Evolutionary conservation across 2,113 vertebrate species (phyloP).

Genomic region (Poeciliopsis occidentalis): DNA sequence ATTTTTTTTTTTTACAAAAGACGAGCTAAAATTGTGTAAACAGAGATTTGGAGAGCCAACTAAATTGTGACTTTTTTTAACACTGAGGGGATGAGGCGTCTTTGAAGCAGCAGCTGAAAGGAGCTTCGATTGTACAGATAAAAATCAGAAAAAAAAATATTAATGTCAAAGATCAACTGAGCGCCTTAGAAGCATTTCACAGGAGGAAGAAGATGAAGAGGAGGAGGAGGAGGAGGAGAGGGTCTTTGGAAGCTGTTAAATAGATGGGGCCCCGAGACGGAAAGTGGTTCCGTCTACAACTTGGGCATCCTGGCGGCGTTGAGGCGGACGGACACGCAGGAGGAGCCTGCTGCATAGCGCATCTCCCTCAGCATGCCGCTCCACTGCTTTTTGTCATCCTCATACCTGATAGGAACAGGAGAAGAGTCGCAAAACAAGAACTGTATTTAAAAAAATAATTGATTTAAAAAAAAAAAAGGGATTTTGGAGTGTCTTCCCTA

Average conservation of each 20-base stretch:
- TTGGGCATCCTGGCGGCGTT: slow-evolving; percentile 95
- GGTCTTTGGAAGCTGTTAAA: slow-evolving; percentile 1
- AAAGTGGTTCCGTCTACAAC: slow-evolving; percentile 76
- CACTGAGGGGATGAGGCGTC: slow-evolving; percentile 14
- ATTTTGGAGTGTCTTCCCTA: too few relatives aligned
- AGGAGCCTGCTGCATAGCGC: slow-evolving; percentile 93
- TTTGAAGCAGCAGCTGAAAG: slow-evolving; percentile 40
- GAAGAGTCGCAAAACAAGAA: neutral
- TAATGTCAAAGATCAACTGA: slow-evolving; percentile 54
- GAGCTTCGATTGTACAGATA: slow-evolving; percentile 42
- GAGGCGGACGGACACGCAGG: slow-evolving; percentile 89
- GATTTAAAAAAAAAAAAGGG: too few relatives aligned
- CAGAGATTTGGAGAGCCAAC: slow-evolving; percentile 44
- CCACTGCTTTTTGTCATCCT: slow-evolving; percentile 97
- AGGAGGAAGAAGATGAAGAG: neutral
- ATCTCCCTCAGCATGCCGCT: slow-evolving; percentile 96
- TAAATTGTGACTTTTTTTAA: slow-evolving; percentile 21
- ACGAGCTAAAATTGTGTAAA: slow-evolving; percentile 68
- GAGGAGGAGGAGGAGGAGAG: neutral
- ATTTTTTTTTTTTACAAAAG: slow-evolving; percentile 84
- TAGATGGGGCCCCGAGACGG: slow-evolving; percentile 7
- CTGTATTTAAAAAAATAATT: too few relatives aligned
- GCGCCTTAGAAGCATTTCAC: slow-evolving; percentile 15
- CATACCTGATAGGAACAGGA: slow-evolving; percentile 81
- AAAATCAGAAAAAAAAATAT: slow-evolving; percentile 44